A percentile compares a stretch with the other conserved stretches of the same genome.
Conservation (phyloP, 2,797 vertebrate genomes). For the Esox lucius region DNA sequence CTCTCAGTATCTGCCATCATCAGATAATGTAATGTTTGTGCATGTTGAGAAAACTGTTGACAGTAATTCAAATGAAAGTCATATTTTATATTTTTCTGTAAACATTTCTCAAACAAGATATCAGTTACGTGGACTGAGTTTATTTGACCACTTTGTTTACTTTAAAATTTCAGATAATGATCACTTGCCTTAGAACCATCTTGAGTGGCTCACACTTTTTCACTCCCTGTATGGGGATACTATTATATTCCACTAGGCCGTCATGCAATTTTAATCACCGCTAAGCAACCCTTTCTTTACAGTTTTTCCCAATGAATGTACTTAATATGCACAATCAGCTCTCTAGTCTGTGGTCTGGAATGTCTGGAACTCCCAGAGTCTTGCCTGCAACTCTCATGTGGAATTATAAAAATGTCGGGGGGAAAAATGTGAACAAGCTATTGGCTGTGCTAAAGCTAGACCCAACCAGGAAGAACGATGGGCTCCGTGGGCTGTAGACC, state of each 20-base stretch:
- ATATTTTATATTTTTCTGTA: not conserved
- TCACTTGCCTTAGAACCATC: not conserved
- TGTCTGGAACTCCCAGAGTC: constrained; percentile 80
- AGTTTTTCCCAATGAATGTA: constrained; percentile 61
- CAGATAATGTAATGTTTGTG: not conserved
- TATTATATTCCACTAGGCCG: constrained; percentile 13
- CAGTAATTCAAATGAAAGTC: not conserved
- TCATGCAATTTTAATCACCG: constrained; percentile 80
- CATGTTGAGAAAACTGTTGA: constrained; percentile 48
- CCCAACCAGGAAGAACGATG: not conserved
- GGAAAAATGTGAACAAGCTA: constrained; percentile 11
- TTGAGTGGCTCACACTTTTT: not conserved
- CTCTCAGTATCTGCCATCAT: not conserved
- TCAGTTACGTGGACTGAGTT: not conserved
- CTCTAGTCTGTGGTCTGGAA: constrained; percentile 67
- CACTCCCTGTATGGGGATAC: not conserved
- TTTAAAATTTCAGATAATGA: not conserved
- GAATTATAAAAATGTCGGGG: not conserved
- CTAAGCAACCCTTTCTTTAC: constrained; percentile 61
- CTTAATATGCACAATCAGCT: constrained; percentile 74
- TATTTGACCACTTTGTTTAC: not conserved
- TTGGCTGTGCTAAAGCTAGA: not conserved
- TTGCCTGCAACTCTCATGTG: constrained; percentile 52
- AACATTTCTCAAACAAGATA: not conserved
- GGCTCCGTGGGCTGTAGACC: not conserved